Evolutionary conservation across 2,888 invertebrate genomes (phyloP), one percentile per base, ranked within the genome.

Genomic region (Elmis aenea): DNA sequence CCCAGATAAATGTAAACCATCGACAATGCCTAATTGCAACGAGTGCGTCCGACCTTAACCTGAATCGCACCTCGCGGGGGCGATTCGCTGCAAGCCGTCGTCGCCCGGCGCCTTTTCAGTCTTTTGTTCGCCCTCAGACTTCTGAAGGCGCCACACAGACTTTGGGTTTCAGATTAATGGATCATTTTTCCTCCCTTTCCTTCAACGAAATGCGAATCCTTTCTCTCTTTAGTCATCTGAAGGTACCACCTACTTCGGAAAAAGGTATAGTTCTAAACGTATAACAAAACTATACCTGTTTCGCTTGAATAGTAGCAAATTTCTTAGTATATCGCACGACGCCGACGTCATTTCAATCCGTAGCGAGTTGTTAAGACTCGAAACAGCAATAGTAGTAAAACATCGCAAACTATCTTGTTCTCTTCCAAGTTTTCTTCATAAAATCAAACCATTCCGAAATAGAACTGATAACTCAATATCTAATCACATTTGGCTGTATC

Each of bases 111-210:
- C 59, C 60, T 57, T 48, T 50, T 44, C 51, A 53, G 56, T 56
- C 62, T 60, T 60, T 61, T 61, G 58, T 59, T 58, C 54, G 53
- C 48, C 54, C 58, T 54, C 55, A 59, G 59, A 60, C 58, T 58
- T 54, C 58, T 64, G 62, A 67, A 73, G 83, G 82, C 82, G 82
- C 83, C 83, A 77, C 76, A 73, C 79, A 81, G 82, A 81, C 82
- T 82, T 79, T 79, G 76, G 76, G 71, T 72, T 71, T 76, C 77
- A 80, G 81, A 82, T 83, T 83, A 83, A 83, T 83, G 83, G 83
- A 82, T 81, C 81, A 80, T 80, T 81, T 81, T 81, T 79, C 80
- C 77, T 76, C 71, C 72, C 68, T 61, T 60, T 54, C 58, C 54
- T 58, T 55, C 57, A 72, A 72, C 64, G 64, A 64, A 69, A 42